A percentile compares a stretch with the other conserved stretches of the same genome.
Conservation (phyloP, 2,113 vertebrate genomes). For the Illadopsis cleaveri region DNA sequence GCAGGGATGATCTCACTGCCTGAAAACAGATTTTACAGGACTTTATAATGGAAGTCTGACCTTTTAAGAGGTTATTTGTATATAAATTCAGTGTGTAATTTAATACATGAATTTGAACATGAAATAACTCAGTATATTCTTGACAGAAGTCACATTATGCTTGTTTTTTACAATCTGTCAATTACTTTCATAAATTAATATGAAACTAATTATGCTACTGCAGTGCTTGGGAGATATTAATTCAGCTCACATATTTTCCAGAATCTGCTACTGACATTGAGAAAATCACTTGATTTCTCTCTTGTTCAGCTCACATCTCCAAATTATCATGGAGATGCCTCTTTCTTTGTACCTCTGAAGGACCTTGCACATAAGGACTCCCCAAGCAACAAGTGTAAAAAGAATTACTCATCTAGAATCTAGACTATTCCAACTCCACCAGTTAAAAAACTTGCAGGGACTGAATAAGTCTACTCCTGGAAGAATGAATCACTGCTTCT, state of each 20-base stretch:
- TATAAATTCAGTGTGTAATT: background rate
- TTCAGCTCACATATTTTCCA: background rate
- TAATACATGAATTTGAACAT: background rate
- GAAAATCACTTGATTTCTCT: background rate
- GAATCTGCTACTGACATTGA: background rate
- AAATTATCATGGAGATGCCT: background rate
- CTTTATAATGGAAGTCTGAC: background rate
- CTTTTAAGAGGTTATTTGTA: background rate
- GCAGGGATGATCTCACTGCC: background rate
- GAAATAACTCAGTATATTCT: background rate
- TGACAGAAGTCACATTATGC: background rate
- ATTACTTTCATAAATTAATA: background rate
- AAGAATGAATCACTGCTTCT: conserved; percentile 40
- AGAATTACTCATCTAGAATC: background rate
- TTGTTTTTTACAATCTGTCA: background rate
- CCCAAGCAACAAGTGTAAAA: background rate
- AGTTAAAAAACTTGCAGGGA: background rate
- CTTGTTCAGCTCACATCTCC: background rate
- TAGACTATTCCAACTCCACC: conserved; percentile 1
- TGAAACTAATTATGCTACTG: background rate
- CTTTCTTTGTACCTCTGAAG: background rate
- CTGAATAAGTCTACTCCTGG: background rate
- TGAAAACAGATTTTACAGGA: background rate
- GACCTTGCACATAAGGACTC: background rate
- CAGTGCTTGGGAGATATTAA: background rate